Base-by-base conservation (phyloP, 2,113 vertebrate genomes). In the Thamnaconus septentrionalis region DNA sequence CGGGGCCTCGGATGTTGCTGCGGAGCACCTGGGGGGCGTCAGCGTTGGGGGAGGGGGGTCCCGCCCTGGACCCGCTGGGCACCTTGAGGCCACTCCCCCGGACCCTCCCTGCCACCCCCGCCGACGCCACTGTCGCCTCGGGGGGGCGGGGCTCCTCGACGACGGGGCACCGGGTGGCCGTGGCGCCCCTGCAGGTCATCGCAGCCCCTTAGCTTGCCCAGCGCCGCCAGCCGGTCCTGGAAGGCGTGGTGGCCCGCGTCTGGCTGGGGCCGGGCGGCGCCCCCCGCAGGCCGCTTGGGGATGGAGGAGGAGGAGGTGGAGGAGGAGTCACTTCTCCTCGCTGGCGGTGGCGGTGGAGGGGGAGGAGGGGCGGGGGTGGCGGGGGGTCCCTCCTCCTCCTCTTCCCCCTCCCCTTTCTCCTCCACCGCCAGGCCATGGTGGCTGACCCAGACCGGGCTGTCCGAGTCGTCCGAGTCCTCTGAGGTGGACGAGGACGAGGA, bases 191-290 rank as follows among this genome's bases (percentile, higher is more conserved):
- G 75, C 31, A 88, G 47, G 46, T 92, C 91, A 67, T 95, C 93
- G 0, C 93, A 56, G 77, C 93, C 87, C 75, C 91, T 91, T 40
- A 92, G 85, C 69, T 94, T 95, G 0, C 94, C 93, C 63, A 96
- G 88, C 2, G 91, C 94, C 0, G 88, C 93, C 65, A 96, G 78
- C 3, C 94, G 85, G 76, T 96, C 95, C 79, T 95, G 93, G 64
- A 97, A 93, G 2, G 94, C 86, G 4, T 89, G 93, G 54, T 92
- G 91, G 56, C 93, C 90, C 12, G 92, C 90, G 31, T 96, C 95
- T 0, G 84, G 87, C 43, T 82, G 91, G 42, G 92, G 50, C 56
- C 93, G 92, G 1, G 71, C 85, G 0, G 86, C 55, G 0, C 52
- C 73, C 0, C 53, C 31, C 0, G 49, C 61, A 0, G 88, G 85